Base-by-base conservation (phyloP, 2,113 vertebrate species). In the Propithecus coquereli region DNA sequence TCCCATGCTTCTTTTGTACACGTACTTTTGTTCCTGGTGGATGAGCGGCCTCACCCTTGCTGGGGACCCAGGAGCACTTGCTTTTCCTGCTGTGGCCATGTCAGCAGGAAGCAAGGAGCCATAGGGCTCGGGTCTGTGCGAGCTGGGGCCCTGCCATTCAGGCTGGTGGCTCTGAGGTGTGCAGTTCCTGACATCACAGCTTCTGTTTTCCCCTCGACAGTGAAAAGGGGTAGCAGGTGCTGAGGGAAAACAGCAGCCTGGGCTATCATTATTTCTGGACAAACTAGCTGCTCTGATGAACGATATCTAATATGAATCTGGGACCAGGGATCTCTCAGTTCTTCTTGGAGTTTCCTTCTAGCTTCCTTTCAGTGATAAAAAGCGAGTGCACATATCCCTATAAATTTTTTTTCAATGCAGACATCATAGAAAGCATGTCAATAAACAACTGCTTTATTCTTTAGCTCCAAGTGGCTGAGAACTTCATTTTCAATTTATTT, bases 391-490 rank as follows among this genome's bases (percentile, higher is more conserved):
- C 95, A 92, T 92, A 95, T 87, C 87, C 74, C 80, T 93, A 52
- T 94, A 97, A 98, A 91, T 97, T 97, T 96, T 97, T 98, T 97
- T 96, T 54, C 85, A 97, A 74, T 32, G 8, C 59, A 96, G 92
- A 85, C 87, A 88, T 80, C 32, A 9, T 30, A 89, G 96, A 13
- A 6, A 97, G 77, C 0, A 23, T 96, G 34, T 90, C 93, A 79
- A 73, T 85, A 77, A 95, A 34, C 3, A 37, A 91, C 89, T 91
- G 85, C 87, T 97, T 92, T 82, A 54, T 97, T 87, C 83, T 94
- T 96, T 97, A 93, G 93, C 98, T 98, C 79, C 70, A 92, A 92
- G 85, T 87, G 73, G 87, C 90, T 92, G 20, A 34, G 93, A 97
- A 88, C 91, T 79, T 87, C 27, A 91, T 97, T 97, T 98, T 96